Base-by-base conservation (phyloP, 2,113 vertebrate species). In the Ptychochromis oligacanthus region DNA sequence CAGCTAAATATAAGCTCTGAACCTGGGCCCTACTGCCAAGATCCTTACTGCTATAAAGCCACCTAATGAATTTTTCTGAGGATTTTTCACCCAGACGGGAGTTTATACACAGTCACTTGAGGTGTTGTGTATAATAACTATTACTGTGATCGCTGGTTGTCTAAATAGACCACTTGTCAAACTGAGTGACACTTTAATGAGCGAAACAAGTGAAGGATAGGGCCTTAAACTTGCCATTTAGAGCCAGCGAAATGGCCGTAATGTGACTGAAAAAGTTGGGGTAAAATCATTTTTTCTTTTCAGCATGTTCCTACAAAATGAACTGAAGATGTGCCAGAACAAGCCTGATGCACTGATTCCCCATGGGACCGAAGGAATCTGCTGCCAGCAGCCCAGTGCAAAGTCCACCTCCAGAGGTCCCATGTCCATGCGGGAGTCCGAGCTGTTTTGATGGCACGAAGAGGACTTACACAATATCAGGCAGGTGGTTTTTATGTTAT, bases 101-200 rank as follows among this genome's bases (percentile, higher is more conserved):
- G 65, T 85, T 80, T 86, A 80, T 49, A 87, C 52, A 70, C 74
- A 84, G 4, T 5, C 64, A 46, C 46, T 76, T 67, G 14, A 83
- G 43, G 65, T 89, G 85, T 84, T 91, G 77, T 82, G 43, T 83
- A 62, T 81, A 79, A 77, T 81, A 79, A 79, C 76, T 18, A 62
- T 77, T 79, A 80, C 58, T 55, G 17, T 76, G 79, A 83, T 77
- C 62, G 24, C 38, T 60, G 75, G 82, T 74, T 77, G 46, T 83
- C 75, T 61, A 88, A 90, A 87, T 61, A 85, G 34, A 82, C 83
- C 62, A 62, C 78, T 82, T 77, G 75, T 91, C 72, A 64, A 72
- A 62, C 60, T 82, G 74, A 90, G 89, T 74, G 75, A 84, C 72
- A 55, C 82, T 57, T 82, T 75, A 82, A 88, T 17, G 34, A 40